Evolutionary conservation across 2,797 vertebrate species (phyloP), one percentile per base, ranked within the genome.

Genomic region (Bovichtus diacanthus): DNA sequence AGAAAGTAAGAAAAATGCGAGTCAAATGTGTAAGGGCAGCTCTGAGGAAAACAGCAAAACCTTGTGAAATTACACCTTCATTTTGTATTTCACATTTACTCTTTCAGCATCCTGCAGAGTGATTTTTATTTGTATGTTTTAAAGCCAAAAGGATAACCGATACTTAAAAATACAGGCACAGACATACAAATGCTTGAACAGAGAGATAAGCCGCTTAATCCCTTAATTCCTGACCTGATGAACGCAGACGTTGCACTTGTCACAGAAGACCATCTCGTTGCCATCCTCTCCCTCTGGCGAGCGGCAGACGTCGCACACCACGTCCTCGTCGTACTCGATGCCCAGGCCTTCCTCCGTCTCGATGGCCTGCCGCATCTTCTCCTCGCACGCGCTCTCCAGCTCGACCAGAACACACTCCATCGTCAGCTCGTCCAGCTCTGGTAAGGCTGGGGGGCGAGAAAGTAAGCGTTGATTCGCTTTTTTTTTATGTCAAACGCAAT

Each of bases 241-340:
- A 74, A 99, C 98, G 1, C 98, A 99, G 89, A 99, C 96, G 13
- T 99, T 97, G 94, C 98, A 99, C 82, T 98, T 98, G 95, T 99
- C 98, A 39, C 98, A 99, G 86, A 99, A 99, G 54, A 99, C 98
- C 98, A 99, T 99, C 94, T 99, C 98, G 9, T 99, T 99, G 87
- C 97, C 97, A 3, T 99, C 98, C 86, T 99, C 98, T 0, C 98
- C 97, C 90, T 99, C 98, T 0, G 98, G 97, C 4, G 98, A 99
- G 85, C 97, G 97, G 92, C 98, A 99, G 38, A 99, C 97, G 0
- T 98, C 98, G 2, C 97, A 99, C 82, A 99, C 98, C 39, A 99
- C 98, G 0, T 99, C 98, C 88, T 99, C 98, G 0, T 99, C 98
- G 0, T 99, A 99, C 90, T 99, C 98, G 10, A 99, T 99, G 88